phyloP scores from a whole-genome alignment of 2,797 vertebrate genomes.

The Channallabes apus region DNA sequence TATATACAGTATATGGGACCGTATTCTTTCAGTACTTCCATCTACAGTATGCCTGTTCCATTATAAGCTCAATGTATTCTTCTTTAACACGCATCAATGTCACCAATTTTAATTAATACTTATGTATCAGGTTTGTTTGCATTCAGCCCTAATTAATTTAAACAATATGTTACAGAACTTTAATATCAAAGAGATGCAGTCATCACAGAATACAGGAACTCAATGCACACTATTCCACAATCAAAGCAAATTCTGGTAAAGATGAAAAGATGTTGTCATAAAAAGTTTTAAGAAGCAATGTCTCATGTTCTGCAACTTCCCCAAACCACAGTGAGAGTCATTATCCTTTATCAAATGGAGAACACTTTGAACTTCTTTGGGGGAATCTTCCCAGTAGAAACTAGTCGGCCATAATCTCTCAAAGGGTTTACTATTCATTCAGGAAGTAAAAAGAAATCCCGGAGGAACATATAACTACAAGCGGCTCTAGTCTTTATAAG shows the following conservation, averaged over 20 bases:
- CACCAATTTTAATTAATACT: neutral
- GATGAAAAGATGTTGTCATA: neutral
- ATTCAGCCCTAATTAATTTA: neutral
- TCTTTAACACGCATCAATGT: neutral
- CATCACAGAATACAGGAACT: neutral
- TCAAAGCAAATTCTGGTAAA: neutral
- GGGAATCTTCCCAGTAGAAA: neutral
- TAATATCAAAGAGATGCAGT: neutral
- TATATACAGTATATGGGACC: neutral
- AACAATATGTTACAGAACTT: neutral
- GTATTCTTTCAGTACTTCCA: neutral
- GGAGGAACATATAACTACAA: neutral
- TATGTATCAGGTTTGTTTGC: neutral
- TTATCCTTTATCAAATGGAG: neutral
- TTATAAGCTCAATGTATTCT: neutral
- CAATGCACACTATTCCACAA: neutral
- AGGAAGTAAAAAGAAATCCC: neutral
- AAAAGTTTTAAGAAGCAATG: neutral
- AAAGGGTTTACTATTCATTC: constrained; percentile 6
- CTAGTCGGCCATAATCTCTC: constrained; percentile 14
- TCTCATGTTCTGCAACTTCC: neutral
- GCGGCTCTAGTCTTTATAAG: neutral
- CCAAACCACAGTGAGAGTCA: constrained; percentile 18
- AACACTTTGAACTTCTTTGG: neutral
- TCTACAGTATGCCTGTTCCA: neutral